Conservation (phyloP, 2,888 invertebrate species). For the Gastrophysa polygoni region DNA sequence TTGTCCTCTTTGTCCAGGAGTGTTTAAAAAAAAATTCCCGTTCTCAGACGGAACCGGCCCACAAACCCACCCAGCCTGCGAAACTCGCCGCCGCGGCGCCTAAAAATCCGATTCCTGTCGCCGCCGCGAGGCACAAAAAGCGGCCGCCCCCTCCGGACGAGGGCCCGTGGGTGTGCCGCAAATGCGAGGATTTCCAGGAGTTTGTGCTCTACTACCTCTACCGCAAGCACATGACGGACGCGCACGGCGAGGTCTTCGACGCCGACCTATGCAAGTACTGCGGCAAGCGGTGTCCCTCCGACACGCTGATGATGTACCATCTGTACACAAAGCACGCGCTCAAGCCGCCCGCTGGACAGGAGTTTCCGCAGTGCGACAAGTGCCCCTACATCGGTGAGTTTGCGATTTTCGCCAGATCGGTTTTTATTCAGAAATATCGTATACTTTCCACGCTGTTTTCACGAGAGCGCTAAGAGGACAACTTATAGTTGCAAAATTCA, state of each 20-base stretch:
- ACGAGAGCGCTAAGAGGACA: no score
- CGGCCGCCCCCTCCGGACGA: slow-evolving; percentile 58
- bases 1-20: no score
- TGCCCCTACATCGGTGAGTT: slow-evolving; percentile 68
- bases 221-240: slow-evolving; percentile 80
- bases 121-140: no score
- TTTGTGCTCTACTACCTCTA: slow-evolving; percentile 81
- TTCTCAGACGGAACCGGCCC: no score
- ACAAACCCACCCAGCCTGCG: no score
- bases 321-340: slow-evolving; percentile 80
- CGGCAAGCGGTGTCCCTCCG: slow-evolving; percentile 75
- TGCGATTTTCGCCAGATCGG: no score
- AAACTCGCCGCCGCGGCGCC: no score
- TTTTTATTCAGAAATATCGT: no score
- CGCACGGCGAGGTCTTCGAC: slow-evolving; percentile 80
- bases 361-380: slow-evolving; percentile 78
- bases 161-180: slow-evolving; percentile 82
- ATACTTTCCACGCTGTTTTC: no score
- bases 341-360: slow-evolving; percentile 70
- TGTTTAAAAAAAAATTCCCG: no score
- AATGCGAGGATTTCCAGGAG: slow-evolving; percentile 70
- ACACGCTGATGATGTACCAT: slow-evolving; percentile 78
- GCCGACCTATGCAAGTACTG: slow-evolving; percentile 83
- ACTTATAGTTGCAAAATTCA: no score
- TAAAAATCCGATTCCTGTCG: no score